phyloP scores from a whole-genome alignment of 2,888 invertebrate species.

The Exocentrus adspersus region DNA sequence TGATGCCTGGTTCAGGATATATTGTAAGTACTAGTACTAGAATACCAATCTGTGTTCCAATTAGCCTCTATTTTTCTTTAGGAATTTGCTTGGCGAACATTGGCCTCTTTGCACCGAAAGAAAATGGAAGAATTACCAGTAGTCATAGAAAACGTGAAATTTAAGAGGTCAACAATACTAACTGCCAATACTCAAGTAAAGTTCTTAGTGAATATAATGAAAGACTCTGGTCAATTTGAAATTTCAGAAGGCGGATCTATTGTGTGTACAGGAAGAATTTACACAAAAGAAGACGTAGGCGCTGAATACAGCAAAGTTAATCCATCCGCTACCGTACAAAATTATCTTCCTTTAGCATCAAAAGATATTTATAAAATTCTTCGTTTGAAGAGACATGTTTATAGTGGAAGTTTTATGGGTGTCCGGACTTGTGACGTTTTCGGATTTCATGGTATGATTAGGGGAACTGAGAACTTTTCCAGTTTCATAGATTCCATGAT shows the following conservation, averaged over 20 bases:
- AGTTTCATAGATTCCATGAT: slow-evolving; percentile 77
- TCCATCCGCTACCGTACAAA: slow-evolving; percentile 9
- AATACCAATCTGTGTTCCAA: no score
- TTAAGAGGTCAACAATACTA: slow-evolving; percentile 68
- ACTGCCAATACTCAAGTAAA: slow-evolving; percentile 58
- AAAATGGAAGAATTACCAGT: slow-evolving; percentile 64
- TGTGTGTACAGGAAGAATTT: slow-evolving; percentile 74
- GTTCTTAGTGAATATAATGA: slow-evolving; percentile 49
- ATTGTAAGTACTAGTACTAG: slow-evolving; percentile 44
- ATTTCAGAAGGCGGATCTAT: slow-evolving; percentile 70
- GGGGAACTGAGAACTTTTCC: slow-evolving; percentile 74
- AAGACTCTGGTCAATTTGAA: slow-evolving; percentile 52
- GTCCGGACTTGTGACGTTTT: slow-evolving; percentile 63
- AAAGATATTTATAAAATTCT: slow-evolving; percentile 63
- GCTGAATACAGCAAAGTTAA: slow-evolving; percentile 28
- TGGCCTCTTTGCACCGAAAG: slow-evolving; percentile 61
- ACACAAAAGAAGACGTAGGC: slow-evolving; percentile 65
- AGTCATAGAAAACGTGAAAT: slow-evolving; percentile 67
- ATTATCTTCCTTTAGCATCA: slow-evolving; percentile 25
- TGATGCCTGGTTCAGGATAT: slow-evolving; percentile 72
- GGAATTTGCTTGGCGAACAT: slow-evolving; percentile 66
- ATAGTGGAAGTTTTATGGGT: slow-evolving; percentile 65
- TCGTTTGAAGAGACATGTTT: slow-evolving; percentile 67
- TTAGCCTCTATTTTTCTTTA: slow-evolving; percentile 27
- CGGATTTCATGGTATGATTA: slow-evolving; percentile 59